Evolutionary conservation across 2,797 vertebrate species (phyloP), one percentile per base, ranked within the genome.

Genomic region (Enteromius mattozi): DNA sequence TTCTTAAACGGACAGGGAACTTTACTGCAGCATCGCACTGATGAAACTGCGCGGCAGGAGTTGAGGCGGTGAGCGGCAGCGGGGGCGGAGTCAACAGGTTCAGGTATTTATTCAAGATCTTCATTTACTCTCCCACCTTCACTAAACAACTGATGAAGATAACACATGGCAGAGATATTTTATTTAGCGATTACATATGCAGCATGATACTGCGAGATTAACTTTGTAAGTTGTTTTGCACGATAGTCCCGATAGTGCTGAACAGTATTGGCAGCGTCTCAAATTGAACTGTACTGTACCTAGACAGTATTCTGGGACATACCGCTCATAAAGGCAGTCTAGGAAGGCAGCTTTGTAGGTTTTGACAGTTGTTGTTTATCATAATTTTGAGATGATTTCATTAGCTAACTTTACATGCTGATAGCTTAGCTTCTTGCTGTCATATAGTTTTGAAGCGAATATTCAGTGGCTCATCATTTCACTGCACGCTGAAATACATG

Each of bases 71-170:
- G 85, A 47, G 61, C 16, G 10, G 24, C 40, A 21, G 42, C 77
- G 81, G 75, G 93, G 94, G 95, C 93, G 94, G 94, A 95, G 94
- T 92, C 94, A 95, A 94, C 95, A 96, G 93, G 94, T 95, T 90
- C 93, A 95, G 95, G 95, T 96, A 96, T 82, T 86, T 83, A 68
- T 47, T 42, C 87, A 78, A 90, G 85, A 89, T 90, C 89, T 90
- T 88, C 89, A 87, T 35, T 93, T 92, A 91, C 90, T 65, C 30
- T 27, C 59, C 33, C 77, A 76, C 21, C 16, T 66, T 30, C 17
- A 10, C 7, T 17, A 47, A 63, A 59, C 2, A 35, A 37, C 51
- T 21, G 24, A 24, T 4, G 30, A 49, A 12, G 54, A n/a, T 8
- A 74, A 27, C 27, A 61, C 10, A 59, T 30, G 9, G 35, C 12